Percentiles rank a stretch among this genome's conserved stretches.
Conservation (phyloP, 2,113 vertebrate genomes). For the Sinocyclocheilus rhinocerous region DNA sequence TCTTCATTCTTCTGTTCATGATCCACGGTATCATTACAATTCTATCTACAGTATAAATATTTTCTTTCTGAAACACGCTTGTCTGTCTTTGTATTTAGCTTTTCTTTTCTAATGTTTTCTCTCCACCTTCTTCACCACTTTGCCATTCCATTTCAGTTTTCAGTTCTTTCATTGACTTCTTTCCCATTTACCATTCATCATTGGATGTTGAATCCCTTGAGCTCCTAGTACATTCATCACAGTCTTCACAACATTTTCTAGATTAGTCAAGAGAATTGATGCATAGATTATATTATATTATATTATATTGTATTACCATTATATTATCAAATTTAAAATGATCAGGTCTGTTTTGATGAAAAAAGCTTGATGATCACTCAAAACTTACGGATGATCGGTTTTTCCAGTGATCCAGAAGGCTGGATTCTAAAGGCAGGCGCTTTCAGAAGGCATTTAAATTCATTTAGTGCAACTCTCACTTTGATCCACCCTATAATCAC, state of each 20-base stretch:
- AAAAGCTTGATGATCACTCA: background rate
- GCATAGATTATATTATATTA: background rate
- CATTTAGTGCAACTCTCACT: constrained; percentile 54
- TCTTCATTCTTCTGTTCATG: background rate
- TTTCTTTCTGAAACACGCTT: background rate
- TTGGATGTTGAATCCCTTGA: background rate
- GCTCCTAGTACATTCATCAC: background rate
- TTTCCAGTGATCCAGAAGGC: background rate
- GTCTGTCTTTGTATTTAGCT: background rate
- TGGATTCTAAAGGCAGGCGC: background rate
- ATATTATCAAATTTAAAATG: background rate
- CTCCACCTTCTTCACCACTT: background rate
- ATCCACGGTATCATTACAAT: background rate
- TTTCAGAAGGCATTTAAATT: constrained; percentile 27
- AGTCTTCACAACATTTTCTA: background rate
- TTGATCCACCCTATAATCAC: constrained; percentile 65
- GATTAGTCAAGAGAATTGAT: background rate
- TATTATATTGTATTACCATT: background rate
- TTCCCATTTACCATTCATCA: background rate
- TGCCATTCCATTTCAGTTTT: background rate
- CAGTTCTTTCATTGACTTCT: background rate
- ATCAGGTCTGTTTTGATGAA: background rate
- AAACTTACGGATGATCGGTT: constrained; percentile 1
- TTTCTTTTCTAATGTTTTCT: background rate
- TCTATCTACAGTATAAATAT: background rate